Evolutionary conservation across 1,140 invertebrate genomes (phyloP), one percentile per base, ranked within the genome.

Genomic region (Heterodera carotae): DNA sequence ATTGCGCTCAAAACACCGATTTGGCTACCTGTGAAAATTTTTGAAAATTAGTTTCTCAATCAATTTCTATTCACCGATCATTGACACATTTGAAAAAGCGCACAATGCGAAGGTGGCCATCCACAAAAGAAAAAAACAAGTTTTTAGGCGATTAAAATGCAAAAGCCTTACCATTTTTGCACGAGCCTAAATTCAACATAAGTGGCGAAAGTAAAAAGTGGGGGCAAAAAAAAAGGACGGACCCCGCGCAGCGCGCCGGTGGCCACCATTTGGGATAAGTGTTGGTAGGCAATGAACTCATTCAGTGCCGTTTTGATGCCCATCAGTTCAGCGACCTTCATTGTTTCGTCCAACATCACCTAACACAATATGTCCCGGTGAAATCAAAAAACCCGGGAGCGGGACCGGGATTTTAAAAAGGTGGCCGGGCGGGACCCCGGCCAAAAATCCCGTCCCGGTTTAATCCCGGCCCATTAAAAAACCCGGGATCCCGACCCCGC

Each of bases 101-200:
- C 95, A 98, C 15, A 98, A 91, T 0, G 95, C 93, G 86, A 93
- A 97, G 0, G 95, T 97, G 0, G 94, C 92, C 43, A 97, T 94
- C 1, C 92, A 91, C 5, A 62, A 43, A 56, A 82, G 53, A 8
- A 59, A 56, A 34, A 79, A 27, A 90, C 91, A 39, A 94, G 86
- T 43, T 43, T 8, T 43, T 1, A 1, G 0, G 6, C 12, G 12
- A 43, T 43, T 43, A 43, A 43, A 43, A 43, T 8, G n/a, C n/a
- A n/a, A n/a, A n/a, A n/a, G n/a, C n/a, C 12, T 39, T 43, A 43
- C 39, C 39, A 43, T 43, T 43, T 43, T 43, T 2, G 39, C 39
- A 43, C 39, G 39, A 8, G 39, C 39, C 39, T 43, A 43, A 43
- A 43, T 43, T 43, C 12, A 43, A 43, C 6, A 6, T 8, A 43